Base-by-base conservation (phyloP, 1,140 invertebrate genomes). In the Zaprionus capensis region DNA sequence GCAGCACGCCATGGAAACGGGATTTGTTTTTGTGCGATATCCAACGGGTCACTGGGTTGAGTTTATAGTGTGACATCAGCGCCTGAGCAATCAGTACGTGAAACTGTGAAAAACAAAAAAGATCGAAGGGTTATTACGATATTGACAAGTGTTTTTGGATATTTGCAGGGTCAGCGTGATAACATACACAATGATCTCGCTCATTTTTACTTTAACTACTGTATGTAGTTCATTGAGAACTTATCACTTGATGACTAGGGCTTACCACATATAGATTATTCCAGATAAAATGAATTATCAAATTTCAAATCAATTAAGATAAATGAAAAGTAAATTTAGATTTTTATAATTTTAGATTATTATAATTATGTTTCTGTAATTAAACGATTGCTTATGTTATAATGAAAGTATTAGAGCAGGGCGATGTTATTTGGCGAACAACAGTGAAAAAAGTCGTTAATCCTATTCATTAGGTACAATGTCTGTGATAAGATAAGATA, bases 11-110 rank as follows among this genome's bases (percentile, higher is more conserved):
- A 69, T 92, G 91, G 49, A 77, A 82, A 12, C 91, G 81, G 5
- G 91, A 85, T 64, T 92, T 92, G 67, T 90, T 92, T 44, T 86
- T 90, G 56, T 92, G 82, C 1, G 91, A 91, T 9, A 92, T 58
- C 74, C 76, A 77, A 9, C 82, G 91, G 15, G 91, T 92, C 34
- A 92, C 12, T 9, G 77, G 85, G 57, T 92, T 92, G 5, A 87
- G 61, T 28, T 81, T 83, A 31, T 92, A 91, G 62, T 92, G 91
- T n/a, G 88, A 91, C 91, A 92, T 92, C 56, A 92, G 51, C 28
- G 85, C 91, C 63, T 92, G 80, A 5, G 88, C 91, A 26, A 87
- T 78, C 4, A 92, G 69, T 36, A 92, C 82, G 57, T 92, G 91
- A 26, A 81, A 92, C 91, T 92, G 36, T 22, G 22, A 71, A 68